Evolutionary conservation across 2,888 invertebrate species (phyloP).

Genomic region (Spicauda simplicius): DNA sequence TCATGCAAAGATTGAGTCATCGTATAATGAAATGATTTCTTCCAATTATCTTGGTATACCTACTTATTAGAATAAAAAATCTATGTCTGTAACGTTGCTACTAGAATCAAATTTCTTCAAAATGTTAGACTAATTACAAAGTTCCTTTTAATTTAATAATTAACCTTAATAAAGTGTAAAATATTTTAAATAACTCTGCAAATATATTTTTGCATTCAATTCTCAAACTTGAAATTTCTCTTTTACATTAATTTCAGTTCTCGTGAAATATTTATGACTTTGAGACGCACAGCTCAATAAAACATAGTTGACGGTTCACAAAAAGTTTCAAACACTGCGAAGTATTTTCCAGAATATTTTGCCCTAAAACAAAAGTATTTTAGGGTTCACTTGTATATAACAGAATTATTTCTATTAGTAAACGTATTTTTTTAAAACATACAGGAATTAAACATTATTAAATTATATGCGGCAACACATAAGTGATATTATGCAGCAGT

Average conservation of each 20-base stretch:
- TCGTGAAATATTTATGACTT: slow-evolving; percentile 21
- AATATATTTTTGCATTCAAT: background rate
- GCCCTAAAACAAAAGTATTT: background rate
- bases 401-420: no score
- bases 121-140: background rate
- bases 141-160: background rate
- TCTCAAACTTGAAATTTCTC: background rate
- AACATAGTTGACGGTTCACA: slow-evolving; percentile 8
- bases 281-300: background rate
- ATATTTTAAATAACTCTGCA: background rate
- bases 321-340: slow-evolving; percentile 13
- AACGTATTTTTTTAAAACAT: no score
- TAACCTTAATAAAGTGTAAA: background rate
- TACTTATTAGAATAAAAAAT: no score
- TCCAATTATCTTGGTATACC: background rate
- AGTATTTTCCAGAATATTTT: background rate
- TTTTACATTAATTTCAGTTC: background rate
- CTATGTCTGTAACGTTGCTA: background rate
- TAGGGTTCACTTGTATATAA: no score
- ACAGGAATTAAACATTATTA: no score
- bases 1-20: background rate
- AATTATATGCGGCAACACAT: no score
- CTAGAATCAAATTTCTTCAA: background rate
- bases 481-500: no score
- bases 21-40: background rate